These are phyloP conservation scores for Turnix velox DNA, from an alignment of 2,113 vertebrate species.

Conservation along the genomic window DNA sequence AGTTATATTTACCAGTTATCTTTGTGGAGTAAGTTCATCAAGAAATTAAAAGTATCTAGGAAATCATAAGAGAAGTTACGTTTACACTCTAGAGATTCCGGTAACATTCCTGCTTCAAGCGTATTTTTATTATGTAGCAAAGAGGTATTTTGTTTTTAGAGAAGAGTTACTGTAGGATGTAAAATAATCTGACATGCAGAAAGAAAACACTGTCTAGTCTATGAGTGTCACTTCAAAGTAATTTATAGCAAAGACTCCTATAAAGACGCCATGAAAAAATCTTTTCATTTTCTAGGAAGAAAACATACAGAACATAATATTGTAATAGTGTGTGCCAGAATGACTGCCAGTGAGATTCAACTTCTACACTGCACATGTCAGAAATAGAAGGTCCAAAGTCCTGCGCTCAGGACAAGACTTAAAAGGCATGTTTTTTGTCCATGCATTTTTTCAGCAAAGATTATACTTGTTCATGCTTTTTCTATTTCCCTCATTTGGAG, in stretches of 20 bases:
- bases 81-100: not conserved
- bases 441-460: not conserved
- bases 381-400: not conserved
- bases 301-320: not conserved
- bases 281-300: not conserved
- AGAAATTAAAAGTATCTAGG: not conserved
- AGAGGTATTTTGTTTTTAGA: not conserved
- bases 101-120: not conserved
- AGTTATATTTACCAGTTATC: not conserved
- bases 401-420: not conserved
- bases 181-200: not conserved
- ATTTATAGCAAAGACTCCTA: not conserved
- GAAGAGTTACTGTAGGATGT: not conserved
- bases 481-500: not conserved
- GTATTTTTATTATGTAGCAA: not conserved
- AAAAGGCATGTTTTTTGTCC: not conserved
- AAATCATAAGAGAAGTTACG: not conserved
- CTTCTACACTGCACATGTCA: not conserved
- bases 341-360: not conserved
- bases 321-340: not conserved
- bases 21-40: not conserved
- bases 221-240: not conserved
- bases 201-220: not conserved
- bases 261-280: not conserved
- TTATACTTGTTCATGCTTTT: not conserved